A percentile compares a stretch with the other conserved stretches of the same genome.
These are phyloP conservation scores for Silurus asotus DNA, from an alignment of 2,113 vertebrate genomes.

Conservation along the genomic window DNA sequence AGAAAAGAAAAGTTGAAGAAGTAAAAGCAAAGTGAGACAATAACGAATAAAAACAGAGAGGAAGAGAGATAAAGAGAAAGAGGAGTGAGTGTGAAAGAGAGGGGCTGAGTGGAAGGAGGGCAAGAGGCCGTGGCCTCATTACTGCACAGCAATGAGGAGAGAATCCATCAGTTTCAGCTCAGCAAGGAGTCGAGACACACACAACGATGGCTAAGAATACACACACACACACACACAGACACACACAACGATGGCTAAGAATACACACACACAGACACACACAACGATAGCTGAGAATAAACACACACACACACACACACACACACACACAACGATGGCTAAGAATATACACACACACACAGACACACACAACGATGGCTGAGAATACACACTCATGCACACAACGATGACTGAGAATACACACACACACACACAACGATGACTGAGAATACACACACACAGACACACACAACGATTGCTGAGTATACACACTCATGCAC, in stretches of 20 bases:
- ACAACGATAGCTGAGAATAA: neutral
- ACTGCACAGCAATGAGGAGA: constrained; percentile 5
- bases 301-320: constrained; percentile 18
- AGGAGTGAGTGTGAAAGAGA: neutral
- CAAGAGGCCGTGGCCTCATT: constrained; percentile 20
- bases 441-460: too few species aligned
- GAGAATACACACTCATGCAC: neutral
- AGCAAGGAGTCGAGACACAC: constrained; percentile 1
- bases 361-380: too few species aligned
- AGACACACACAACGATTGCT: too few species aligned
- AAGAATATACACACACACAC: too few species aligned
- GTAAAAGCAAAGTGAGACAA: too few species aligned
- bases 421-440: too few species aligned
- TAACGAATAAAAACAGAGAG: neutral
- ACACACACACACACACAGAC: constrained; percentile 50
- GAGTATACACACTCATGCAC: too few species aligned
- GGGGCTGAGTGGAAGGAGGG: neutral
- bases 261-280: neutral
- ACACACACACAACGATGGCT: too few species aligned
- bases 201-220: constrained; percentile 8
- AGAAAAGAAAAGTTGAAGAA: too few species aligned
- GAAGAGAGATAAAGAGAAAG: neutral
- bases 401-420: neutral
- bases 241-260: neutral
- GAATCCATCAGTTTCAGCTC: constrained; percentile 32